A percentile compares a stretch with the other conserved stretches of the same genome.
phyloP scores from a whole-genome alignment of 2,113 vertebrate species.

The Choloepus hoffmanni region DNA sequence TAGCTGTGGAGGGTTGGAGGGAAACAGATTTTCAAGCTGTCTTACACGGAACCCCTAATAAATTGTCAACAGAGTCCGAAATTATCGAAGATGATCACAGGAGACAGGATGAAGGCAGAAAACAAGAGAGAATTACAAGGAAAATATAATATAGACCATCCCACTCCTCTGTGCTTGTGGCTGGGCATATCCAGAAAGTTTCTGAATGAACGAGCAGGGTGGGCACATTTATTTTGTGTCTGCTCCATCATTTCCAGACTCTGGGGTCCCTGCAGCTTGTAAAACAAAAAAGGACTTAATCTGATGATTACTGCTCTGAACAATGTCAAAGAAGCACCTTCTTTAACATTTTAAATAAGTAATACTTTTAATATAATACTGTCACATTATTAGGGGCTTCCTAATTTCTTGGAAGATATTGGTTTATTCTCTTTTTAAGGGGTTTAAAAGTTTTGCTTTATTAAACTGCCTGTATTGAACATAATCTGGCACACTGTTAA shows the following conservation, averaged over 20 bases:
- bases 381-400: not conserved
- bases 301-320: not conserved
- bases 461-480: not conserved
- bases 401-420: constrained; percentile 23
- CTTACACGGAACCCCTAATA: not conserved
- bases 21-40: not conserved
- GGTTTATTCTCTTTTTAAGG: constrained; percentile 43
- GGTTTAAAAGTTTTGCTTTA: constrained; percentile 55
- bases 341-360: not conserved
- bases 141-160: not conserved
- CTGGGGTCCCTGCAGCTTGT: not conserved
- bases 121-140: not conserved
- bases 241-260: not conserved
- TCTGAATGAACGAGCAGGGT: not conserved
- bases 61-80: constrained; percentile 1
- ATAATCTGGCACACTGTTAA: not conserved
- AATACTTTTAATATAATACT: not conserved
- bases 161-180: not conserved
- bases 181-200: too few relatives aligned
- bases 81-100: not conserved
- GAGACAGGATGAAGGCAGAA: not conserved
- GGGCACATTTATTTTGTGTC: not conserved
- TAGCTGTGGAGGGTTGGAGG: not conserved
- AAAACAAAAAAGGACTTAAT: not conserved
- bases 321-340: not conserved